These are phyloP conservation scores for Agonopterix alstromeriana DNA, from an alignment of 2,888 invertebrate genomes.

Conservation along the genomic window DNA sequence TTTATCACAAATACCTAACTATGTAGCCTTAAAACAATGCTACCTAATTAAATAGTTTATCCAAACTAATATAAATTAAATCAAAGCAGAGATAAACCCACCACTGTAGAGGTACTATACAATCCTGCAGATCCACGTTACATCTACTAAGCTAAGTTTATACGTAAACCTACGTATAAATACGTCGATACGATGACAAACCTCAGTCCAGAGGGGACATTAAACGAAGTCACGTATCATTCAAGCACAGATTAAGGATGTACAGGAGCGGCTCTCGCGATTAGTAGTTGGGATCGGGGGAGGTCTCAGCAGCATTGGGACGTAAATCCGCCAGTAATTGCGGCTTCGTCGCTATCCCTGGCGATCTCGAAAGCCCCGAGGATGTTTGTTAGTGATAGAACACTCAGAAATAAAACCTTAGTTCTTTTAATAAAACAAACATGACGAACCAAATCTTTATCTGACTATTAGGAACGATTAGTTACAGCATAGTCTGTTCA, in stretches of 20 bases:
- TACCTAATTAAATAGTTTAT: too few species aligned
- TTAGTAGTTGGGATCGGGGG: slow-evolving; percentile 42
- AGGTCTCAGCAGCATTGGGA: slow-evolving; percentile 35
- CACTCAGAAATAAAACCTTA: slow-evolving; percentile 12
- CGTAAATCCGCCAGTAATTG: slow-evolving; percentile 65
- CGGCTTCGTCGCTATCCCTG: slow-evolving; percentile 55
- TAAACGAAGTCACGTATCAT: slow-evolving; percentile 53
- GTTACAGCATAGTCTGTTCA: slow-evolving; percentile 9
- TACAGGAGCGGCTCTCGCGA: slow-evolving; percentile 50
- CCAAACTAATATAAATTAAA: too few species aligned
- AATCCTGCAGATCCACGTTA: too few species aligned
- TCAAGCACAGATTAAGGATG: slow-evolving; percentile 47
- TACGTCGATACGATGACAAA: slow-evolving; percentile 1
- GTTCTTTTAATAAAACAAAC: neutral
- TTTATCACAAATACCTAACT: too few species aligned
- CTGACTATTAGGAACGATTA: neutral
- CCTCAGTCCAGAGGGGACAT: slow-evolving; percentile 1
- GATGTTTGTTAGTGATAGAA: slow-evolving; percentile 44
- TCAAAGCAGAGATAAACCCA: too few species aligned
- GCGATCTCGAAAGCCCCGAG: slow-evolving; percentile 51
- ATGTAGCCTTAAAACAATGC: too few species aligned
- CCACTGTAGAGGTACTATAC: too few species aligned
- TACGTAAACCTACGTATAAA: too few species aligned
- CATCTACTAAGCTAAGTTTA: too few species aligned
- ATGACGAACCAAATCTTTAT: neutral